Base-by-base conservation (phyloP, 2,113 vertebrate genomes). In the Pomatostomus ruficeps region DNA sequence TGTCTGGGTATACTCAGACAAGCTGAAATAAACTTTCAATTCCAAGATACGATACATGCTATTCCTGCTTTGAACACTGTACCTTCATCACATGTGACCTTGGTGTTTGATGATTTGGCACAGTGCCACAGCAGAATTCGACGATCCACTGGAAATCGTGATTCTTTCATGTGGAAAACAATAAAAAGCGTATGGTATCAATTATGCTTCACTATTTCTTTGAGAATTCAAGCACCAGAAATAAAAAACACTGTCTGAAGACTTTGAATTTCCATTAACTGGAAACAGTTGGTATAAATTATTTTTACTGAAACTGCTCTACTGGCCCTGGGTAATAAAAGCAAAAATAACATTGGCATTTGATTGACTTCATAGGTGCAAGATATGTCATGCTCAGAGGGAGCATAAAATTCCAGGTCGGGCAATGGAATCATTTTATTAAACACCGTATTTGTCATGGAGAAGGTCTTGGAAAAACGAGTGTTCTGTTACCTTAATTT, bases 271-370 rank as follows among this genome's bases (percentile, higher is more conserved):
- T 76, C 88, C 66, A 95, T 85, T 91, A 90, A 81, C 51, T 21
- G 74, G 91, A 94, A 97, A 96, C 95, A 95, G 92, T 96, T 96
- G 93, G 46, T 88, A 88, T 95, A 95, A 97, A 97, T 97, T 88
- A 85, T 85, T 88, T 96, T 95, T 91, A 79, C 88, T 96, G 76
- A 88, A 95, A 75, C 85, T 88, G 46, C 58, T 93, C 73, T 91
- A n/a, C 79, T 66, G 85, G 73, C 75, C 19, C 43, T 88, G 77
- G 65, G 66, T 95, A 95, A 91, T 90, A 96, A 97, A 95, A 94
- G 40, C 19, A 94, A 86, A 94, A 95, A 91, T 70, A 94, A 88
- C 71, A 83, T 6, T 66, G 86, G 65, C 45, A n/a, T 91, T 94
- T 94, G 85, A 72, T 96, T 89, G 91, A 90, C 86, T 94, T 89